Conservation (phyloP, 2,797 vertebrate genomes). For the Loriculus beryllinus region DNA sequence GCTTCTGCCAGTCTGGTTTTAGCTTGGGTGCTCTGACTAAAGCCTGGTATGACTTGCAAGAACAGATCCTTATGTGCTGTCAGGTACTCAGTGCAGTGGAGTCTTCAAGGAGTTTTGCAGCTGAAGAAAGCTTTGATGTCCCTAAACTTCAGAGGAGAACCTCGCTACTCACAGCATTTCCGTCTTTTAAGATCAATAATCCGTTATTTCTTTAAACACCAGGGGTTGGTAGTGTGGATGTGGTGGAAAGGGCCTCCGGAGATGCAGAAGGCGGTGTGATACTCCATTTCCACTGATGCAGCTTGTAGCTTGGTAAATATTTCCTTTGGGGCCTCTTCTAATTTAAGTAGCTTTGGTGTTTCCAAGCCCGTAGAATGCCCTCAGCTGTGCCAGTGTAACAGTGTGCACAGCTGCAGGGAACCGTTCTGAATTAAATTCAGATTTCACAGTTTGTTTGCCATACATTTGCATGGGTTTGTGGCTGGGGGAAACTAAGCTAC, state of each 20-base stretch:
- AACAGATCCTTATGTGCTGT: background rate
- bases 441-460: conserved; percentile 1
- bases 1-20: background rate
- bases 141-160: background rate
- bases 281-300: background rate
- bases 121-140: background rate
- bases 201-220: background rate
- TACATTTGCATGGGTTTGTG: background rate
- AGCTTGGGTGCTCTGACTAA: background rate
- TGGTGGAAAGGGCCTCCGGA: background rate
- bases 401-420: background rate
- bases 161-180: background rate
- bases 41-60: background rate
- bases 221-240: background rate
- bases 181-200: background rate
- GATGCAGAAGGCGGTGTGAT: background rate
- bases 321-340: background rate
- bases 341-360: background rate
- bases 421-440: background rate
- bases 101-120: background rate
- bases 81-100: background rate
- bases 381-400: background rate
- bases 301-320: background rate
- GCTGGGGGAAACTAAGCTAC: background rate
- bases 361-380: background rate